Base-by-base conservation (phyloP, 2,797 vertebrate species). In the Sebastes cheni region DNA sequence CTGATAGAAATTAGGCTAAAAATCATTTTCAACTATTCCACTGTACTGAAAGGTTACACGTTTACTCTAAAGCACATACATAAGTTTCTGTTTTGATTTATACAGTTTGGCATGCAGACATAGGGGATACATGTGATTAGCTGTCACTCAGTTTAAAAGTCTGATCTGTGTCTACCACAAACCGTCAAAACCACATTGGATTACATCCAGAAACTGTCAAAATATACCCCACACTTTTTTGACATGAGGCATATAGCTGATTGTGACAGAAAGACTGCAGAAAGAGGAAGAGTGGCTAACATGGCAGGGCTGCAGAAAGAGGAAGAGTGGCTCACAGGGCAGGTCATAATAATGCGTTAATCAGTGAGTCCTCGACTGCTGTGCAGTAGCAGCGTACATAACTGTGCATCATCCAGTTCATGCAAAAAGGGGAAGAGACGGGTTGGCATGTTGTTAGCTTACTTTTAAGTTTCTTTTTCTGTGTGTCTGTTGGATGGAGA, bases 361-460 rank as follows among this genome's bases (percentile, higher is more conserved):
- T 72, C 62, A 71, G 67, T 22, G 25, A 79, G 81, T 85, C 18
- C 16, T 75, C 0, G 55, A 60, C 50, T 54, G 29, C 72, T 73
- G 59, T 27, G 32, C 72, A 75, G 58, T 23, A 59, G 34, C 2
- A 39, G 36, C 36, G 5, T 55, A n/a, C 64, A 75, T 3, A 23
- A 7, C 6, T 14, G 18, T 36, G 30, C 58, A 79, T 73, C 36
- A 56, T 29, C 12, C 22, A 59, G 2, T 32, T 76, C 16, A 16
- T 39, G 2, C n/a, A 52, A 75, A 36, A 75, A 79, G 23, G 29
- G 55, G 61, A 79, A 86, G 69, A 54, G 9, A n/a, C 11, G 4
- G 14, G 20, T 25, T 6, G n/a, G 3, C 14, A 22, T 27, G 25
- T 10, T 34, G 22, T 4, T 18, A 4, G 10, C 22, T 23, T 13